Base-by-base conservation (phyloP, 2,797 vertebrate genomes). In the Okamejei kenojei region DNA sequence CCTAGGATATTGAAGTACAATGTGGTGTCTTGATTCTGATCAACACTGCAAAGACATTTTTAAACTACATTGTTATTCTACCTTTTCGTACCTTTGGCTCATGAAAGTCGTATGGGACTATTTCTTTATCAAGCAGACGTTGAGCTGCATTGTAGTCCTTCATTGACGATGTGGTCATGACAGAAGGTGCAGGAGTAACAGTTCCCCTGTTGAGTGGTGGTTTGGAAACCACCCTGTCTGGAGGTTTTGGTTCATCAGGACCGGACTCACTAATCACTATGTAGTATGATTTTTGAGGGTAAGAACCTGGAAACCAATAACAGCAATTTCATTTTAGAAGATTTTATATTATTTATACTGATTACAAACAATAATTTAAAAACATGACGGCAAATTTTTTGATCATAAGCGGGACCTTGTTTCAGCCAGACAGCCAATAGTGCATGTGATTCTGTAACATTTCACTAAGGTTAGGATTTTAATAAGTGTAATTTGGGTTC, bases 101-200 rank as follows among this genome's bases (percentile, higher is more conserved):
- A 88, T 68, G 63, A 88, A 88, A 88, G 7, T 68, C 61, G 68
- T 68, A 88, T 9, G 84, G 84, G 17, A 88, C 61, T 17, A 88
- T 23, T 68, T 68, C 61, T 68, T 88, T 88, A 35, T 19, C 84
- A 88, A 9, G n/a, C n/a, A 88, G n/a, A 9, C 23, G 63, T 68
- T 68, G 84, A 65, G n/a, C 63, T 68, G 84, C 84, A 21, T 93
- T 73, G 80, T 15, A 90, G 93, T 93, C 93, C 94, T 93, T 93
- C 78, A 94, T 11, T 38, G 94, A 79, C 93, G 58, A 76, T 58
- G 94, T 11, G 0, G 95, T 96, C 38, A 32, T 94, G 94, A 95
- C 94, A 93, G 96, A 93, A 7, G 95, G 95, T 93, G 95, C 94
- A 0, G 94, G 94, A 54, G 95, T 78, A 93, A 0, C 63, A 58